Conservation (phyloP, 2,888 invertebrate genomes). For the Laothoe populi region DNA sequence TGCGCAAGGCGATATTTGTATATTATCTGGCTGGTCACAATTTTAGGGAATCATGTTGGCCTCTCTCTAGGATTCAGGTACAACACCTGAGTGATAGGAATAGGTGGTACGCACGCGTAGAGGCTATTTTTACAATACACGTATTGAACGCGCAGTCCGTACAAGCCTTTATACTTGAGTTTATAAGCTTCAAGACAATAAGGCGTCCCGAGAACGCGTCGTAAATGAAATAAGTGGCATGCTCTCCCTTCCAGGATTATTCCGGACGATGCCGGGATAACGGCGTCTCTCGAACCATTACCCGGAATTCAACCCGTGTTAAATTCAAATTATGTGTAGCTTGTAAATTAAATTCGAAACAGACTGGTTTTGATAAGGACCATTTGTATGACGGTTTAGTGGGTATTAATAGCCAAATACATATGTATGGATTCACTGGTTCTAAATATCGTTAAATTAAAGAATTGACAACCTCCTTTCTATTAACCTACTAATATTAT, state of each 20-base stretch:
- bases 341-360: conserved; percentile 24
- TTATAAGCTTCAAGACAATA: conserved; percentile 22
- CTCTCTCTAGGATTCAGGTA: too few species aligned
- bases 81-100: too few species aligned
- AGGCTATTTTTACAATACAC: too few species aligned
- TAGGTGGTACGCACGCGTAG: too few species aligned
- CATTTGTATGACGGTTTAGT: neutral
- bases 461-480: too few species aligned
- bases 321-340: conserved; percentile 27
- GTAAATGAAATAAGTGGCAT: conserved; percentile 50
- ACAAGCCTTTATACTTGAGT: neutral
- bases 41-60: too few species aligned
- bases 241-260: conserved; percentile 51
- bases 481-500: too few species aligned
- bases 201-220: conserved; percentile 41
- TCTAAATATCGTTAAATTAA: too few species aligned
- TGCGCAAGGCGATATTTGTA: too few species aligned
- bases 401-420: neutral
- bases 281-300: conserved; percentile 23
- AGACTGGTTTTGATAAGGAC: neutral
- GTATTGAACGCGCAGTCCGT: too few species aligned
- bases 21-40: too few species aligned
- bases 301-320: conserved; percentile 26
- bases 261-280: conserved; percentile 39
- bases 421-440: too few species aligned